Evolutionary conservation across 2,113 vertebrate genomes (phyloP).

Genomic region (Embiotoca jacksoni): DNA sequence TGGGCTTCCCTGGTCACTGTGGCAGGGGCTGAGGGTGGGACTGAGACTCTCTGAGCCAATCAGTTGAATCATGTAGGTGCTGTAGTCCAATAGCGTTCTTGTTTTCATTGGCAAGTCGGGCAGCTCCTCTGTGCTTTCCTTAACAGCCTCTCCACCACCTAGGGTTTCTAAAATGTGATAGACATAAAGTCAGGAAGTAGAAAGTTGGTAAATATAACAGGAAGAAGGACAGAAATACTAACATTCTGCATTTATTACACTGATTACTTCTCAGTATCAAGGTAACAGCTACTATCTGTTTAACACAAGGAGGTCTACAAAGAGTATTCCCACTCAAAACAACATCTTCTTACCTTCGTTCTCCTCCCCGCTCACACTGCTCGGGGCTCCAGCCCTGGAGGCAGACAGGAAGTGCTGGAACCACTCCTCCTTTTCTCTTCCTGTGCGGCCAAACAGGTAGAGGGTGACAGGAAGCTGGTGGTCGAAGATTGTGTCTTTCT

Average conservation of each 20-base stretch:
- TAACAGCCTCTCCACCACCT: slow-evolving; percentile 64
- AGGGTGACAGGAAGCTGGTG: slow-evolving; percentile 70
- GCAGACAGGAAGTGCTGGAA: slow-evolving; percentile 85
- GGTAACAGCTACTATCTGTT: not conserved
- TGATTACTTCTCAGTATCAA: too few species aligned
- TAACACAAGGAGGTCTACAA: too few species aligned
- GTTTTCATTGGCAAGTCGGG: slow-evolving; percentile 69
- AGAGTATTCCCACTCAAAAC: too few species aligned
- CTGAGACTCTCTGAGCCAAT: slow-evolving; percentile 60
- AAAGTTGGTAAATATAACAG: too few species aligned
- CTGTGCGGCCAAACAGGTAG: slow-evolving; percentile 88
- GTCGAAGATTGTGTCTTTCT: not conserved
- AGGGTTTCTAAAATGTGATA: slow-evolving; percentile 42
- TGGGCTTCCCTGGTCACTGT: slow-evolving; percentile 75
- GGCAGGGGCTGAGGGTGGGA: slow-evolving; percentile 72
- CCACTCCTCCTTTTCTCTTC: slow-evolving; percentile 91
- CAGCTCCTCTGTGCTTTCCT: slow-evolving; percentile 80
- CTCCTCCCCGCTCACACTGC: slow-evolving; percentile 52
- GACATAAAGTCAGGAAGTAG: not conserved
- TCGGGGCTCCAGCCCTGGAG: slow-evolving; percentile 52
- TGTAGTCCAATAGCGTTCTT: slow-evolving; percentile 86
- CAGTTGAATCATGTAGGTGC: slow-evolving; percentile 83
- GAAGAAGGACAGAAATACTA: too few species aligned
- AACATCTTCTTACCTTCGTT: slow-evolving; percentile 75
- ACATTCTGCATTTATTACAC: too few species aligned